Percentiles rank a stretch among this genome's conserved stretches.
phyloP scores from a whole-genome alignment of 2,888 invertebrate genomes.

The Proisotoma minuta region DNA sequence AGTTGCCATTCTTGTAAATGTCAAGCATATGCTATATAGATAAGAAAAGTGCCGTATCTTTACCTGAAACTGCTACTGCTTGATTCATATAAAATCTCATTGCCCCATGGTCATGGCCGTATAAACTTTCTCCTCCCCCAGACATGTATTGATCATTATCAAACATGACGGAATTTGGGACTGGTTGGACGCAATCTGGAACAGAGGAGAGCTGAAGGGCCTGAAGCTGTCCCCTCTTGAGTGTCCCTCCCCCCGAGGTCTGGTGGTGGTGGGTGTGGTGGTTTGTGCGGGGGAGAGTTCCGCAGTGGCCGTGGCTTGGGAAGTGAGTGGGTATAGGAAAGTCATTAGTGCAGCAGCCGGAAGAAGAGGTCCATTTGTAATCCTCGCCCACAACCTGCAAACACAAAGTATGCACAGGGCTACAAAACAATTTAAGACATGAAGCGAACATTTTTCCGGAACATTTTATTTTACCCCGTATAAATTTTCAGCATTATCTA shows the following conservation, averaged over 20 bases:
- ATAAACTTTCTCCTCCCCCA: conserved; percentile 25
- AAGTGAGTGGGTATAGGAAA: conserved; percentile 37
- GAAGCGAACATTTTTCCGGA: conserved; percentile 22
- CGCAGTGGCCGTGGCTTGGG: conserved; percentile 27
- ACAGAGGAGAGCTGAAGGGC: conserved; percentile 36
- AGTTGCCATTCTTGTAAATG: too few relatives aligned
- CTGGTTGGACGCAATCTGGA: conserved; percentile 42
- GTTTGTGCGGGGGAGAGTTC: conserved; percentile 26
- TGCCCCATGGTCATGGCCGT: conserved; percentile 10
- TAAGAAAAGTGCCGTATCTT: not conserved
- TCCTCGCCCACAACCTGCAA: conserved; percentile 35
- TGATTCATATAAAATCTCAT: conserved; percentile 47
- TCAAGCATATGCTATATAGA: too few relatives aligned
- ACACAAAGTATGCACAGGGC: conserved; percentile 24
- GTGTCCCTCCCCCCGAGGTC: conserved; percentile 18
- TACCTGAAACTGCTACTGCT: conserved; percentile 43
- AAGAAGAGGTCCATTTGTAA: conserved; percentile 44
- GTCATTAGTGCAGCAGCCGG: conserved; percentile 35
- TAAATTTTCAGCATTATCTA: too few relatives aligned
- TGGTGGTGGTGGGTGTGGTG: conserved; percentile 28
- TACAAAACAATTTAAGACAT: conserved; percentile 21
- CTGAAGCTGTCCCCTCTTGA: conserved; percentile 25
- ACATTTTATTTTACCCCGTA: too few relatives aligned
- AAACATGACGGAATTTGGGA: conserved; percentile 25
- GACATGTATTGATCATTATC: too few relatives aligned